Evolutionary conservation across 2,113 vertebrate genomes (phyloP), one percentile per base, ranked within the genome.

Genomic region (Patagioenas fasciata): DNA sequence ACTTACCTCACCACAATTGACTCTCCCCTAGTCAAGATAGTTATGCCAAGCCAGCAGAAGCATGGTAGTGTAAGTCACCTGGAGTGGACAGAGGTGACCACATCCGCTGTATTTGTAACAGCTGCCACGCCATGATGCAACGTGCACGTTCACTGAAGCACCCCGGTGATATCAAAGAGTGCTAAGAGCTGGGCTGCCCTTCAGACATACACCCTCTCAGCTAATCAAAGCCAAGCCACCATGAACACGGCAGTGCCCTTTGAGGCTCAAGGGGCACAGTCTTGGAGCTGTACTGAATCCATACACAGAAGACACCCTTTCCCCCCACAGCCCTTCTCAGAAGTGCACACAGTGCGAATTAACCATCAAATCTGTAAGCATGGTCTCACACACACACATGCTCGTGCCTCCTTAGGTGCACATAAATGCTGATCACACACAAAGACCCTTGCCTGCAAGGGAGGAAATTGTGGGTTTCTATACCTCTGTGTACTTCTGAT

Each of bases 1-100:
- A 97, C 97, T 98, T 97, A 97, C 96, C 96, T 97, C 70, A 51
- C 89, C 79, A 57, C 40, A 97, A 97, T 87, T 91, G 95, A 91
- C 80, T 97, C 67, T 84, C 54, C 89, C 84, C 96, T 96, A 97
- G 91, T 95, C 91, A 96, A 95, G 89, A 91, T 5, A 97, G 95
- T 97, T 93, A 97, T 26, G 88, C 72, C 97, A 97, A 96, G 88
- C 84, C 97, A 97, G 83, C 2, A 0, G 95, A 80, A 96, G 92
- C 91, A 88, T 29, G 72, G 92, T 62, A 85, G 58, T 44, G 34
- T 57, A 31, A 26, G 80, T 96, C 79, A 97, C 89, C 57, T 62
- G 88, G 61, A 91, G 70, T 40, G 89, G 95, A 85, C 38, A 95
- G 88, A 95, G 94, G 89, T 82, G 85, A 97, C 77, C 94, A 36